Percentiles rank a stretch among this genome's conserved stretches.
phyloP scores from a whole-genome alignment of 2,113 vertebrate species.

The human region DNA sequence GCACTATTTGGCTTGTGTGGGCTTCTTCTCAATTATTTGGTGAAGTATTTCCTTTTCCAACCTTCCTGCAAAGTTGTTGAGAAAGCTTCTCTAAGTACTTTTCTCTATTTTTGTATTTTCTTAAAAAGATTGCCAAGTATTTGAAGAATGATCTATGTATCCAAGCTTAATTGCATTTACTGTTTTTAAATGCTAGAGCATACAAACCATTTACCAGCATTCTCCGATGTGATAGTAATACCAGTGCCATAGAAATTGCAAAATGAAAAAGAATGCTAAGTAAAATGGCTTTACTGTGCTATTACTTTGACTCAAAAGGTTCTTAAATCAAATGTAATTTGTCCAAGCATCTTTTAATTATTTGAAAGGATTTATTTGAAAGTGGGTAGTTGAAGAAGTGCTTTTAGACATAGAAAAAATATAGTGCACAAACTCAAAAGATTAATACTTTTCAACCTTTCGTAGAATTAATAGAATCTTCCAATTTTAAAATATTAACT shows the following conservation, averaged over 20 bases:
- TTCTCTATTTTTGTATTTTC: background rate
- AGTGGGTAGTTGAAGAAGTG: background rate
- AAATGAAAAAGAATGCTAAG: background rate
- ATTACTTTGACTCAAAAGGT: background rate
- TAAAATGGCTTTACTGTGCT: background rate
- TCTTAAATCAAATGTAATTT: background rate
- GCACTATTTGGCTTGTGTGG: background rate
- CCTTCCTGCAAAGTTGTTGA: background rate
- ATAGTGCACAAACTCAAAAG: background rate
- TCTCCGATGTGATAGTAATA: background rate
- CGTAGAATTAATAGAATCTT: background rate
- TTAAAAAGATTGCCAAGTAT: background rate
- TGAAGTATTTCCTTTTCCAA: background rate
- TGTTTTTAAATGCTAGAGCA: background rate
- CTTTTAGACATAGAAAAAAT: conserved; percentile 18
- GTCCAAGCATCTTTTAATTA: background rate
- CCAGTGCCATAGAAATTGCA: background rate
- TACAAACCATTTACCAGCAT: background rate
- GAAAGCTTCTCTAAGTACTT: background rate
- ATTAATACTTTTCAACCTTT: background rate
- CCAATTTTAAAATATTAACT: background rate
- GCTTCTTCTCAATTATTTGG: background rate
- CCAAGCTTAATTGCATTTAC: background rate
- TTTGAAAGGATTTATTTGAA: conserved; percentile 15
- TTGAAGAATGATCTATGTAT: background rate